A percentile compares a stretch with the other conserved stretches of the same genome.
Conservation (phyloP, 1,140 invertebrate species). For the Drosophila santomea region DNA sequence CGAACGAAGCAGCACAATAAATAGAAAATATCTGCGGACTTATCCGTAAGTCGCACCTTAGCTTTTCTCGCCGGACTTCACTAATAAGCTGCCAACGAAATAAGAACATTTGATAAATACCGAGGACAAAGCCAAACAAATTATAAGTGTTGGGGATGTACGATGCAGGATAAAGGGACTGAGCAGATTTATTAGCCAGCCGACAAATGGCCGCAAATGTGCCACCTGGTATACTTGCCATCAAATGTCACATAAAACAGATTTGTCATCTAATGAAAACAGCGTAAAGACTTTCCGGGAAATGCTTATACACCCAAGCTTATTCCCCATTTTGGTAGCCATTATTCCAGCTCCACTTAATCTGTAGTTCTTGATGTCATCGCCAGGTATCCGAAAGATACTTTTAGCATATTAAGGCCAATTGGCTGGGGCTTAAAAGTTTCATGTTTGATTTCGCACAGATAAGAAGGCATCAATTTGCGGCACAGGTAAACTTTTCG, state of each 20-base stretch:
- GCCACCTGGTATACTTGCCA: conserved; percentile 56
- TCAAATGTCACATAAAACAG: conserved; percentile 82
- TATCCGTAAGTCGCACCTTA: conserved; percentile 54
- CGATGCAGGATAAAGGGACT: conserved; percentile 40
- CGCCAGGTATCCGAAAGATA: conserved; percentile 15
- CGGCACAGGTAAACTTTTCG: conserved; percentile 74
- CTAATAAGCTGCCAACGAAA: conserved; percentile 77
- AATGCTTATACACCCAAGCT: conserved; percentile 30
- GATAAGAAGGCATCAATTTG: conserved; percentile 77
- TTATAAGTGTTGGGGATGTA: conserved; percentile 48
- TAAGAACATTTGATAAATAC: conserved; percentile 79
- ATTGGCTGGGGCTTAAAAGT: conserved; percentile 79
- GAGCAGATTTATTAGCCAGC: conserved; percentile 44
- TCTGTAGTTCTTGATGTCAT: conserved; percentile 34
- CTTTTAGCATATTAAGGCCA: conserved; percentile 70
- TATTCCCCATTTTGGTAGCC: conserved; percentile 51
- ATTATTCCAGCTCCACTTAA: conserved; percentile 46
- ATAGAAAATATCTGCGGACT: conserved; percentile 39
- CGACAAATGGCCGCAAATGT: conserved; percentile 50
- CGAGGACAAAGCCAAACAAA: conserved; percentile 73
- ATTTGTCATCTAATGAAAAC: conserved; percentile 73
- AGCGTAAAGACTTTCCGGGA: conserved; percentile 14
- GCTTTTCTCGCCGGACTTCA: conserved; percentile 24
- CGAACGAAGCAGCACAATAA: conserved; percentile 27
- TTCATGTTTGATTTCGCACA: conserved; percentile 76